Conservation (phyloP, 2,113 vertebrate genomes). For the Dunckerocampus dactyliophorus region DNA sequence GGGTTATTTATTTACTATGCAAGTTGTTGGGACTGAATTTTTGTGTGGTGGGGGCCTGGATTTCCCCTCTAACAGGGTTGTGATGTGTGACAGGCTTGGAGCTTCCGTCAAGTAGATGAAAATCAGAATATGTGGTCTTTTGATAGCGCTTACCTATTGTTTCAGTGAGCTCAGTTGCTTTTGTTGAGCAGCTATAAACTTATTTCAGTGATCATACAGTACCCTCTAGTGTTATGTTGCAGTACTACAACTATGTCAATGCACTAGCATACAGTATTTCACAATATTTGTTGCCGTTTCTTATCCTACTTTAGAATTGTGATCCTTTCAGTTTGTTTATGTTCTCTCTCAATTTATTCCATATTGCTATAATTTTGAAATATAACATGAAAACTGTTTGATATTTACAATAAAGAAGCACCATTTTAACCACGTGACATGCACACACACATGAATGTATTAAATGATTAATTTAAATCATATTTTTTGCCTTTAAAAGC, state of each 20-base stretch:
- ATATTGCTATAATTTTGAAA: constrained; percentile 1
- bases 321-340: background rate
- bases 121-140: constrained; percentile 38
- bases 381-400: background rate
- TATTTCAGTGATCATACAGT: constrained; percentile 71
- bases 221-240: constrained; percentile 66
- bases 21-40: constrained; percentile 63
- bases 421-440: background rate
- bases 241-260: constrained; percentile 51
- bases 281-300: too few species aligned
- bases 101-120: constrained; percentile 57
- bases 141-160: constrained; percentile 34
- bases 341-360: background rate
- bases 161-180: constrained; percentile 18
- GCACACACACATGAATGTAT: too few species aligned
- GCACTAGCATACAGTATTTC: background rate
- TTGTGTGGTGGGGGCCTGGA: constrained; percentile 38
- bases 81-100: constrained; percentile 69
- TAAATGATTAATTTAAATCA: too few species aligned
- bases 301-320: background rate
- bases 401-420: background rate
- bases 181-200: constrained; percentile 34
- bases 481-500: too few species aligned
- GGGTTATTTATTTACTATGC: constrained; percentile 70
- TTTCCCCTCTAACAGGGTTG: constrained; percentile 63